phyloP scores from a whole-genome alignment of 2,797 vertebrate species.

The Microtus agrestis region DNA sequence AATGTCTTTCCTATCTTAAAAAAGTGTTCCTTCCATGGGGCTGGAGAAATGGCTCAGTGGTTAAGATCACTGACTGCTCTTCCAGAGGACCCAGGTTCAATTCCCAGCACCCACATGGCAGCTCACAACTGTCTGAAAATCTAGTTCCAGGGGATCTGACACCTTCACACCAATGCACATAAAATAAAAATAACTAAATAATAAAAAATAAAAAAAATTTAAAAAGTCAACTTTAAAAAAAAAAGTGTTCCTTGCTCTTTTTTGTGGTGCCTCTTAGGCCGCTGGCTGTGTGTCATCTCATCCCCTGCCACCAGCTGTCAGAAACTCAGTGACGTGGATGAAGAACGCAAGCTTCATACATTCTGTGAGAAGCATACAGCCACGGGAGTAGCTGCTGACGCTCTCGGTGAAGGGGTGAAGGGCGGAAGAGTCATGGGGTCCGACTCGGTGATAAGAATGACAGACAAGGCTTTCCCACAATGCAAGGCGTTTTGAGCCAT shows the following conservation, averaged over 20 bases:
- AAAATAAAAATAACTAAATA: too few relatives aligned
- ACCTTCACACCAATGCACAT: too few relatives aligned
- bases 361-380: neutral
- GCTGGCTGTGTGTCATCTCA: neutral
- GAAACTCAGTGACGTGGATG: neutral
- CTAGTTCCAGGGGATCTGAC: too few relatives aligned
- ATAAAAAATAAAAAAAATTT: too few relatives aligned
- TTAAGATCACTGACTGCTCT: too few relatives aligned
- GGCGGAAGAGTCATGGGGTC: neutral
- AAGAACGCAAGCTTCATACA: neutral
- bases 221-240: too few relatives aligned
- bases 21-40: neutral
- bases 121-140: too few relatives aligned
- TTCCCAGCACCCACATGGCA: too few relatives aligned
- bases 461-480: neutral
- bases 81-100: too few relatives aligned
- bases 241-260: neutral
- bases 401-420: neutral
- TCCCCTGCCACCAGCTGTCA: neutral
- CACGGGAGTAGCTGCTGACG: neutral
- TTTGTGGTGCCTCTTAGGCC: neutral
- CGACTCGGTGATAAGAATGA: neutral
- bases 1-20: neutral
- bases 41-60: too few relatives aligned
- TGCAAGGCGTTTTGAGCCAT: neutral